A percentile compares a stretch with the other conserved stretches of the same genome.
Evolutionary conservation across 2,888 invertebrate genomes (phyloP).

Genomic region (Flexamia atlantica): DNA sequence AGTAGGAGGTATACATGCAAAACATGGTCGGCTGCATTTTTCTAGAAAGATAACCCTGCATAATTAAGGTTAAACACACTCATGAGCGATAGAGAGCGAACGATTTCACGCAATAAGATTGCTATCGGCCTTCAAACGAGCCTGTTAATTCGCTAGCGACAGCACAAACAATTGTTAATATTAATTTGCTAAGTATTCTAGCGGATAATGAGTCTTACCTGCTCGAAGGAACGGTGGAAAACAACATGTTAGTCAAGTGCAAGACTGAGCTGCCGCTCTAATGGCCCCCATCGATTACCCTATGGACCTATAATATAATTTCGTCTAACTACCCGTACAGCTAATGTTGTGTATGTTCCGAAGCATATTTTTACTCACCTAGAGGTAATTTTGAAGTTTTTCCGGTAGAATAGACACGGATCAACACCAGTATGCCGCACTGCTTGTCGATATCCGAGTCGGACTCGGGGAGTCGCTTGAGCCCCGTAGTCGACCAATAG

Average conservation of each 20-base stretch:
- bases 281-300: slow-evolving; percentile 8
- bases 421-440: slow-evolving; percentile 35
- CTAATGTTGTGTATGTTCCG: background rate
- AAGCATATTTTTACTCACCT: slow-evolving; percentile 21
- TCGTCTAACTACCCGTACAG: background rate
- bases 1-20: slow-evolving; percentile 38
- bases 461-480: slow-evolving; percentile 38
- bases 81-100: background rate
- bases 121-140: background rate
- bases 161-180: slow-evolving; percentile 42
- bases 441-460: slow-evolving; percentile 42
- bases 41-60: slow-evolving; percentile 36
- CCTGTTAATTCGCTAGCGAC: background rate
- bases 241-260: slow-evolving; percentile 55
- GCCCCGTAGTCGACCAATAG: slow-evolving; percentile 61
- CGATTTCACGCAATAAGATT: background rate
- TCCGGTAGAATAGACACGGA: slow-evolving; percentile 33
- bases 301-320: background rate
- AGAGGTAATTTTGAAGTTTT: slow-evolving; percentile 32
- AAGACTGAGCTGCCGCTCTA: slow-evolving; percentile 27
- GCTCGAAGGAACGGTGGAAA: slow-evolving; percentile 59
- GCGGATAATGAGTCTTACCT: slow-evolving; percentile 54
- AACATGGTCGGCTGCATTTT: slow-evolving; percentile 46
- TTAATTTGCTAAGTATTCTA: slow-evolving; percentile 50
- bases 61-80: slow-evolving; percentile 29